phyloP scores from a whole-genome alignment of 2,113 vertebrate genomes.

The Centropus unirufus region DNA sequence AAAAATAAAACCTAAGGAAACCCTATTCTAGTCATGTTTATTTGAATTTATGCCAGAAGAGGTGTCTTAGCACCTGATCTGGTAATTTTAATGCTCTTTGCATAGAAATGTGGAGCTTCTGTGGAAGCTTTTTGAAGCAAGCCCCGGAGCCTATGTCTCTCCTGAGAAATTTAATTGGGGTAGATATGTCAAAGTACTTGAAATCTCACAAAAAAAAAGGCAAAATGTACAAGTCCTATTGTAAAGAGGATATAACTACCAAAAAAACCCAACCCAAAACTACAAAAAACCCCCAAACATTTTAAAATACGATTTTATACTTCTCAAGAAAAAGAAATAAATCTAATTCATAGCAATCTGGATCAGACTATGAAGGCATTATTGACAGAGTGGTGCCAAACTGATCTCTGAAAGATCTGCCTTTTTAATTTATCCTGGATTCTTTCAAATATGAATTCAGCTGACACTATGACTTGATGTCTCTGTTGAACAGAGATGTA shows the following conservation, averaged over 20 bases:
- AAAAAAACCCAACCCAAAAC: too few species aligned
- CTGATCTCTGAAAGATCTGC: not conserved
- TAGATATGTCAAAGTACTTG: not conserved
- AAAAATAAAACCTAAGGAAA: not conserved
- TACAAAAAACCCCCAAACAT: not conserved
- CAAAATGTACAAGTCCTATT: not conserved
- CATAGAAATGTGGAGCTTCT: not conserved
- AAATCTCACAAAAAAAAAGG: not conserved
- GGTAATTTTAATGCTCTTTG: not conserved
- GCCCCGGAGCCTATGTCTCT: not conserved
- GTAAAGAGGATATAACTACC: not conserved
- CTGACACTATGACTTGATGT: not conserved
- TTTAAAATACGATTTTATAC: not conserved
- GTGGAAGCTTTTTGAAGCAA: not conserved
- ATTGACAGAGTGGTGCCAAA: not conserved
- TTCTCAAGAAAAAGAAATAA: not conserved
- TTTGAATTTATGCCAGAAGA: not conserved
- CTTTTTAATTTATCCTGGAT: not conserved
- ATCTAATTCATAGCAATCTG: not conserved
- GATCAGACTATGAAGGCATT: not conserved
- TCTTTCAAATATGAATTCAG: not conserved
- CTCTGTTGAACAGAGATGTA: too few species aligned
- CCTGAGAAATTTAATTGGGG: not conserved
- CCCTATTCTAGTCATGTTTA: not conserved
- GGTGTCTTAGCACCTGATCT: not conserved